These are phyloP conservation scores for Forpus xanthops DNA, from an alignment of 2,797 vertebrate genomes.

Conservation along the genomic window DNA sequence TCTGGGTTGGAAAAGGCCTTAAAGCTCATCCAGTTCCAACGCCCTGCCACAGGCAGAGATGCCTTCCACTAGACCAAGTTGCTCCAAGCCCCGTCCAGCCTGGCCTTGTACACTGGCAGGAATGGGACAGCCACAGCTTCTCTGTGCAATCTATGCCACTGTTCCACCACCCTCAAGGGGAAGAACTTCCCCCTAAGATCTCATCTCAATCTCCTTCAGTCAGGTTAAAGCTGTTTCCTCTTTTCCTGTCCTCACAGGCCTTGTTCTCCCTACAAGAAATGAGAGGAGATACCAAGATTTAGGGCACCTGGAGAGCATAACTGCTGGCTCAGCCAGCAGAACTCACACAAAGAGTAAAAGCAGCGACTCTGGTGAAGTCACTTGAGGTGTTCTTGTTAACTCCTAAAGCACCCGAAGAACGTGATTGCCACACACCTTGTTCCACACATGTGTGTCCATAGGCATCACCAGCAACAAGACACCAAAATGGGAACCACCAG, in stretches of 20 bases:
- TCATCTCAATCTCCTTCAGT: background rate
- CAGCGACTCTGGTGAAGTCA: background rate
- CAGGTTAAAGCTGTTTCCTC: background rate
- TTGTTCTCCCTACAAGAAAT: background rate
- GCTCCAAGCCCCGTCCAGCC: background rate
- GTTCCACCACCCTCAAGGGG: background rate
- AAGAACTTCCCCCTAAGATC: background rate
- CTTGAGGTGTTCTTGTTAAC: background rate
- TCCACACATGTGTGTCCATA: background rate
- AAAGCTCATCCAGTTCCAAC: background rate
- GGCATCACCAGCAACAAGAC: background rate
- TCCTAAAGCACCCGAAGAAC: background rate
- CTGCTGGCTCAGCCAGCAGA: background rate
- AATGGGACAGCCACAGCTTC: background rate
- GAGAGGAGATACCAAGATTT: background rate
- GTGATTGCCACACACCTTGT: background rate
- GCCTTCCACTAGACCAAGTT: background rate
- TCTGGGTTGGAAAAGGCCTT: background rate
- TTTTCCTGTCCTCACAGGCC: background rate
- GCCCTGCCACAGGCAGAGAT: background rate
- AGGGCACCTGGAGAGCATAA: background rate
- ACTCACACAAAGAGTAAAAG: background rate
- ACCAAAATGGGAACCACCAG: background rate
- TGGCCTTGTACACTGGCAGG: background rate
- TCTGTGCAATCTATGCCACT: background rate